Evolutionary conservation across 2,797 vertebrate species (phyloP).

Genomic region (Rhinella marina): DNA sequence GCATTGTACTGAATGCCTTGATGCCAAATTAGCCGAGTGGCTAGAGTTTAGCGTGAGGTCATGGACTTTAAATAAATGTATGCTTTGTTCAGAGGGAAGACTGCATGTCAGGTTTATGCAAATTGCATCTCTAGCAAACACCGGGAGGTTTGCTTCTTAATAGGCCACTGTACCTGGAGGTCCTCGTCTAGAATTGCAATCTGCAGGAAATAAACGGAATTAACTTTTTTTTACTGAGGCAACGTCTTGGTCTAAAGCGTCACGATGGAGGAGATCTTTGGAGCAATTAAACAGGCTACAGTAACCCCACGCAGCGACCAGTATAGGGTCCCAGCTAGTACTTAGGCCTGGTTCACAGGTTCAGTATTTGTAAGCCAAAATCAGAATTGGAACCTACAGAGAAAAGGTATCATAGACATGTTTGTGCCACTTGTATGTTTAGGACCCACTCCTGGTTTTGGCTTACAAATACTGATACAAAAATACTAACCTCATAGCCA

Average conservation of each 20-base stretch:
- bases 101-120: conserved; percentile 41
- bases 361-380: too few species aligned
- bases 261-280: too few species aligned
- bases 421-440: too few species aligned
- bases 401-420: too few species aligned
- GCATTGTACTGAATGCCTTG: conserved; percentile 51
- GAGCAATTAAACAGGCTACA: neutral
- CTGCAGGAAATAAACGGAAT: neutral
- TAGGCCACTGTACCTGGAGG: neutral
- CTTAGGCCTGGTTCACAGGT: too few species aligned
- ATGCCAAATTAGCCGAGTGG: conserved; percentile 39
- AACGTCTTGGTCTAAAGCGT: neutral
- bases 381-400: too few species aligned
- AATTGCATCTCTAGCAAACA: conserved; percentile 29
- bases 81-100: conserved; percentile 40
- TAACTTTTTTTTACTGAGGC: neutral
- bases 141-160: conserved; percentile 1
- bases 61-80: conserved; percentile 39
- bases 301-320: neutral
- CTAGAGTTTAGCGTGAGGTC: conserved; percentile 53
- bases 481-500: too few species aligned
- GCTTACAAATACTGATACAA: too few species aligned
- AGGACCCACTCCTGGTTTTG: too few species aligned
- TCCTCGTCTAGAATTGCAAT: neutral
- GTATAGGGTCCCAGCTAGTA: too few species aligned